Conservation (phyloP, 2,113 vertebrate genomes). For the Carlito syrichta region DNA sequence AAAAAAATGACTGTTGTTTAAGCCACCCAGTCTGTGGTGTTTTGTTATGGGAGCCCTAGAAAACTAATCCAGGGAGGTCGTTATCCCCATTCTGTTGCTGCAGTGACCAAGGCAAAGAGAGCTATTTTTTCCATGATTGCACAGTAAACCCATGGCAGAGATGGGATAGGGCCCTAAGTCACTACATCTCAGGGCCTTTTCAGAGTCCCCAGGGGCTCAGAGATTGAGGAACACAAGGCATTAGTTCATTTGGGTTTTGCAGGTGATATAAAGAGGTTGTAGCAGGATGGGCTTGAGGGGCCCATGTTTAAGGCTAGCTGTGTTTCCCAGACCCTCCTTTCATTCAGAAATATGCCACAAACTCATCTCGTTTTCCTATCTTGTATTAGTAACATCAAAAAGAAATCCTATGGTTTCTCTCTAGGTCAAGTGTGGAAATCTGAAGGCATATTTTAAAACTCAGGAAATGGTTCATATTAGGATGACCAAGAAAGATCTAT, state of each 20-base stretch:
- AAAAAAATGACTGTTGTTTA: not conserved
- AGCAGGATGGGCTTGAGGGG: not conserved
- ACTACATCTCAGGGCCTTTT: not conserved
- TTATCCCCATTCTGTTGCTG: not conserved
- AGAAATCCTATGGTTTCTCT: not conserved
- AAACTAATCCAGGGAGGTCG: not conserved
- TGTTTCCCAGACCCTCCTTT: not conserved
- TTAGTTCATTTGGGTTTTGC: not conserved
- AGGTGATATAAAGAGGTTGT: not conserved
- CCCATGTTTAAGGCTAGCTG: not conserved
- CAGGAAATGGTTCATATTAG: conserved; percentile 72
- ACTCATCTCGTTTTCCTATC: not conserved
- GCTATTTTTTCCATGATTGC: not conserved
- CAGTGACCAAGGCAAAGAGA: not conserved
- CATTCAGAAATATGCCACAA: not conserved
- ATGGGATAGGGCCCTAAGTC: not conserved
- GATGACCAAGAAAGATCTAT: conserved; percentile 70
- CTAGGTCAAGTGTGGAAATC: not conserved
- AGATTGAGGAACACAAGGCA: not conserved
- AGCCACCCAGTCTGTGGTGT: not conserved
- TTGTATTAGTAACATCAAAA: not conserved
- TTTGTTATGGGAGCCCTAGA: not conserved
- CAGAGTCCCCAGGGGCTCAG: not conserved
- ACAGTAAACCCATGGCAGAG: not conserved
- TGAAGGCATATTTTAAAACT: not conserved